Evolutionary conservation across 1,140 invertebrate species (phyloP).

Genomic region (Drosophila albomicans): DNA sequence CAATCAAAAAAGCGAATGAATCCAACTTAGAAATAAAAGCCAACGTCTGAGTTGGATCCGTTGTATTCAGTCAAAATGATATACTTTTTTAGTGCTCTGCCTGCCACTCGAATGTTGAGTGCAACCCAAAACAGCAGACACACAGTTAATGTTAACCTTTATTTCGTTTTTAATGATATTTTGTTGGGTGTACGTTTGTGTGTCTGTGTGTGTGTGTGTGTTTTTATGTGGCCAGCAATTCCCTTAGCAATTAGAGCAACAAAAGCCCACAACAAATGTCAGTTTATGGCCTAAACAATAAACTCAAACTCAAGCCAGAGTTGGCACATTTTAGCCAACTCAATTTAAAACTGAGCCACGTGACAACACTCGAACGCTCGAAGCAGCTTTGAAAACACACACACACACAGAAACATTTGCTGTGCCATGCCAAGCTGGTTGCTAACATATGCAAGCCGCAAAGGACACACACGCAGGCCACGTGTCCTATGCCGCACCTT

Average conservation of each 20-base stretch:
- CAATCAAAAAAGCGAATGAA: not conserved
- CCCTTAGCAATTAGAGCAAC: conserved; percentile 53
- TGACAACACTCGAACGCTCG: conserved; percentile 37
- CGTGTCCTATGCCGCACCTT: conserved; percentile 35
- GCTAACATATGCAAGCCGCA: conserved; percentile 50
- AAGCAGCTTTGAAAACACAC: conserved; percentile 4
- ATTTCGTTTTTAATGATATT: conserved; percentile 43
- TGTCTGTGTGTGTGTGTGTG: not conserved
- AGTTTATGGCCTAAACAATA: conserved; percentile 56
- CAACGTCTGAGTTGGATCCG: not conserved
- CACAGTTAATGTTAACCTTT: conserved; percentile 22
- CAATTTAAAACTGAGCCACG: conserved; percentile 63
- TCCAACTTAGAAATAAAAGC: not conserved
- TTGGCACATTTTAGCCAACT: conserved; percentile 41
- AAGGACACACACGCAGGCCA: conserved; percentile 33
- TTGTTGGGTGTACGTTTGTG: not conserved
- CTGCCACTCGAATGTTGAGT: conserved; percentile 8
- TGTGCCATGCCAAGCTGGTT: conserved; percentile 3
- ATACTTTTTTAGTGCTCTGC: conserved; percentile 1
- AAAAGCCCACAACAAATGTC: conserved; percentile 32
- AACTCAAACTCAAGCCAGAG: conserved; percentile 22
- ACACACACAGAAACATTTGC: conserved; percentile 16
- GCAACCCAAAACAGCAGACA: not conserved
- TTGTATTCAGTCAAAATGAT: conserved; percentile 8
- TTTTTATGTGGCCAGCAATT: conserved; percentile 38